phyloP scores from a whole-genome alignment of 2,113 vertebrate genomes.

The Mustela lutreola region DNA sequence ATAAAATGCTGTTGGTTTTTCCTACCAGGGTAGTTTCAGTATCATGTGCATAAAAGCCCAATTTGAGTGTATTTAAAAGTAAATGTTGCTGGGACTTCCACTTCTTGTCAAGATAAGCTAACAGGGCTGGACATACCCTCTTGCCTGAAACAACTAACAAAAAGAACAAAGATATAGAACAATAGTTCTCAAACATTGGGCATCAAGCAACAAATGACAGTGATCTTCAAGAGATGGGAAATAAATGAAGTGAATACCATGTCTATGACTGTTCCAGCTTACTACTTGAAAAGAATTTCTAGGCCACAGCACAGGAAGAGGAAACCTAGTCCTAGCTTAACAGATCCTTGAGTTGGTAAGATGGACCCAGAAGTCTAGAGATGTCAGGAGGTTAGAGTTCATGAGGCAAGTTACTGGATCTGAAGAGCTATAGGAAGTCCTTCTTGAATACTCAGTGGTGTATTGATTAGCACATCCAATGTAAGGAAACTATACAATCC shows the following conservation, averaged over 20 bases:
- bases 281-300: not conserved
- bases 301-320: not conserved
- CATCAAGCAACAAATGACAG: not conserved
- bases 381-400: not conserved
- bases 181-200: not conserved
- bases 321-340: not conserved
- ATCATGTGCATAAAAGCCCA: not conserved
- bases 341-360: not conserved
- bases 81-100: not conserved
- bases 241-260: not conserved
- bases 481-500: not conserved
- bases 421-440: not conserved
- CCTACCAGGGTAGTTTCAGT: not conserved
- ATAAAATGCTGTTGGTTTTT: not conserved
- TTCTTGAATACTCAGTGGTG: not conserved
- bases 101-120: not conserved
- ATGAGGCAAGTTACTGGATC: not conserved
- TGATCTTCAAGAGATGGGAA: not conserved
- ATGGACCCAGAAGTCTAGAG: not conserved
- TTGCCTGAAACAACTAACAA: not conserved
- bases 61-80: constrained; percentile 8
- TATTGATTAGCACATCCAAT: not conserved
- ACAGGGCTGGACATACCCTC: not conserved
- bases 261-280: not conserved
- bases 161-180: not conserved